Conservation (phyloP, 2,797 vertebrate genomes). For the Sebastes flavidus region DNA sequence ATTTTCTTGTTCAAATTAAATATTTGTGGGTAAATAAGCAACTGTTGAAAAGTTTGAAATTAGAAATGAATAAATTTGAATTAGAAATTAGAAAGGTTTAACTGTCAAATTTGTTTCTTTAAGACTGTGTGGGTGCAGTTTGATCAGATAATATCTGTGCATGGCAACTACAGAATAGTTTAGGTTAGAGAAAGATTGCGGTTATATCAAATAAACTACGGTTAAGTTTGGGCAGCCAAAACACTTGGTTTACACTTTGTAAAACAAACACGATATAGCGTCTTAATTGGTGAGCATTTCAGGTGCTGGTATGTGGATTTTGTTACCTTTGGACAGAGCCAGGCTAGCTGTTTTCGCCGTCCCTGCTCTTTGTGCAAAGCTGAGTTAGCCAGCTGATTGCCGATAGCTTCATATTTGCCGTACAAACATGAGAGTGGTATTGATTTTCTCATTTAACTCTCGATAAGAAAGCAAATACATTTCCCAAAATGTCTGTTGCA, state of each 20-base stretch:
- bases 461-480: background rate
- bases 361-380: background rate
- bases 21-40: background rate
- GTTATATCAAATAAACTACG: background rate
- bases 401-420: background rate
- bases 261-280: background rate
- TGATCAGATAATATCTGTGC: background rate
- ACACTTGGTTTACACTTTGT: background rate
- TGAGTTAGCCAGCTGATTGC: background rate
- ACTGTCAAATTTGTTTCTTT: background rate
- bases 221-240: background rate
- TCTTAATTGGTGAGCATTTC: background rate
- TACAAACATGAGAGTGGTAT: background rate
- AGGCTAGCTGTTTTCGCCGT: rapidly evolving
- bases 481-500: background rate
- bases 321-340: background rate
- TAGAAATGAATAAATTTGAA: background rate
- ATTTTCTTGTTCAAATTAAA: background rate
- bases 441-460: background rate
- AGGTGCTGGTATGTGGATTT: background rate
- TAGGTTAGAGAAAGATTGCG: too few species aligned
- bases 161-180: too few species aligned
- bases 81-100: background rate
- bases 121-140: background rate
- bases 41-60: background rate